A percentile compares a stretch with the other conserved stretches of the same genome.
phyloP scores from a whole-genome alignment of 2,113 vertebrate genomes.

The Tympanuchus pallidicinctus region DNA sequence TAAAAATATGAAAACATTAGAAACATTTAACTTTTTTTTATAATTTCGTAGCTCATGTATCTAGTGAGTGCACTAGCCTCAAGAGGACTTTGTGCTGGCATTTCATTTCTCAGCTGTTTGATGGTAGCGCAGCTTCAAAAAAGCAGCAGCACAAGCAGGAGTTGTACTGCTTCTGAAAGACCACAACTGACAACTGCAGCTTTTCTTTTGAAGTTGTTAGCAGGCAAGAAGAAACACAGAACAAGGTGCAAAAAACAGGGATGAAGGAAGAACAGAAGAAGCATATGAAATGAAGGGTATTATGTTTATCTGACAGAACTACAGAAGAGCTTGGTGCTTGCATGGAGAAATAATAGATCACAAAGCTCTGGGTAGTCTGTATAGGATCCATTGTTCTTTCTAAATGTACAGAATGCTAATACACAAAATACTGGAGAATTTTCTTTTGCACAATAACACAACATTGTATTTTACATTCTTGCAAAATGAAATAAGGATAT shows the following conservation, averaged over 20 bases:
- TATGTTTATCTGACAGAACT: not conserved
- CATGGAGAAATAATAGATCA: not conserved
- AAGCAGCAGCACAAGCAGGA: not conserved
- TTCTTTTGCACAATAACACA: not conserved
- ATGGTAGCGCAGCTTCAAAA: not conserved
- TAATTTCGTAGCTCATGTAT: not conserved
- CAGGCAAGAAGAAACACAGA: not conserved
- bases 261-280: not conserved
- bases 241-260: not conserved
- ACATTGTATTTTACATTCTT: not conserved
- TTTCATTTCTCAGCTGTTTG: not conserved
- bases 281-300: not conserved
- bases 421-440: not conserved
- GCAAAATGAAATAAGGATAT: not conserved
- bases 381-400: not conserved
- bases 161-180: not conserved
- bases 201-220: not conserved
- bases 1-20: not conserved
- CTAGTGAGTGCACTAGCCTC: not conserved
- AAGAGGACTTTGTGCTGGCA: not conserved
- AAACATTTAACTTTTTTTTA: not conserved
- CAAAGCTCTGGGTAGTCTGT: not conserved
- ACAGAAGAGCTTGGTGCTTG: not conserved
- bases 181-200: not conserved
- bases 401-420: not conserved